Conservation (phyloP, 2,113 vertebrate species). For the Rhinoptilus africanus region DNA sequence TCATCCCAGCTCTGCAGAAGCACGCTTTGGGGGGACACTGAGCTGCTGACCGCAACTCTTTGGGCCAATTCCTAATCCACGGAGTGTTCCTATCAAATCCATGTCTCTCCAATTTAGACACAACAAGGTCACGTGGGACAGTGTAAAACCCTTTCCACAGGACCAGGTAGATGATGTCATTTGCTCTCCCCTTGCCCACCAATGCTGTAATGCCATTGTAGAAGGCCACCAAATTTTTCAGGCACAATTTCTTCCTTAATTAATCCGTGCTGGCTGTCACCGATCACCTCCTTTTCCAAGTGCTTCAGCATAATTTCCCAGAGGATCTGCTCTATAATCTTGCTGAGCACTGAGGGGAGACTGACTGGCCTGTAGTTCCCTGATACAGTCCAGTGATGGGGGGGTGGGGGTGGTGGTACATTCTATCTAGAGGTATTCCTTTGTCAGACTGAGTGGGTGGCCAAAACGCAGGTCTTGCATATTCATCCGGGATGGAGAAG, state of each 20-base stretch:
- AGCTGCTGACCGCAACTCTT: background rate
- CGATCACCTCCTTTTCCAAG: background rate
- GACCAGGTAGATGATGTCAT: background rate
- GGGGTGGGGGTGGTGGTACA: background rate
- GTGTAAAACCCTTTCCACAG: background rate
- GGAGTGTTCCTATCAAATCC: background rate
- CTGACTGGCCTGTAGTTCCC: background rate
- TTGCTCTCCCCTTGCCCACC: background rate
- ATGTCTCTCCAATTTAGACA: background rate
- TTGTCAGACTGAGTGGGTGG: background rate
- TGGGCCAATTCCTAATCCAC: background rate
- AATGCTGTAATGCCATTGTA: background rate
- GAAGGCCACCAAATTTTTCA: background rate
- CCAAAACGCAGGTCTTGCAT: background rate
- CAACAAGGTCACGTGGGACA: background rate
- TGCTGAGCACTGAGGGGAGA: background rate
- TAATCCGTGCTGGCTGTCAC: background rate
- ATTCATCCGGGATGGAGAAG: rapidly evolving
- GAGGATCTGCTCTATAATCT: background rate
- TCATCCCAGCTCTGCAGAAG: no score
- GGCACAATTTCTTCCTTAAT: background rate
- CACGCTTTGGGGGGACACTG: no score
- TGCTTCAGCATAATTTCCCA: background rate
- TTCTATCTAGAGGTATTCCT: background rate
- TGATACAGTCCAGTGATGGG: background rate